Base-by-base conservation (phyloP, 2,113 vertebrate genomes). In the Polyodon spathula region DNA sequence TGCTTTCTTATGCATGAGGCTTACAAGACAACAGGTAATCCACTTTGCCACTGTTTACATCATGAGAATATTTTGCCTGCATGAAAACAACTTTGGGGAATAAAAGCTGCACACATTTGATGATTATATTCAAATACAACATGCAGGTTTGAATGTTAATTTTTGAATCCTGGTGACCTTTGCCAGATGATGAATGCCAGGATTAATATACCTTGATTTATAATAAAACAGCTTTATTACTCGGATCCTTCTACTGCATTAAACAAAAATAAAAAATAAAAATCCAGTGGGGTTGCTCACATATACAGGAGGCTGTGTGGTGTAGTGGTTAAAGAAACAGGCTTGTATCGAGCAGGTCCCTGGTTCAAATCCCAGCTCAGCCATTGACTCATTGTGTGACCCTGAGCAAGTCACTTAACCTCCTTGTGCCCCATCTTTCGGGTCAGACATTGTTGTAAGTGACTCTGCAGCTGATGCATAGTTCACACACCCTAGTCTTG, bases 21-120 rank as follows among this genome's bases (percentile, higher is more conserved):
- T 8, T 37, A 56, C 54, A 43, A 58, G 12, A 42, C 44, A 4
- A 0, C 1, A 51, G 41, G n/a, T 16, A n/a, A 0, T 60, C 39
- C 54, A 62, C 61, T 58, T 50, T 50, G 2, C 46, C 11, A 50
- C 7, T 40, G 37, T 8, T 0, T 39, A 48, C 54, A 51, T 59
- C 56, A 53, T 37, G 10, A 43, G 66, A 61, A 6, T 5, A 60
- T 63, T 39, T 66, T 61, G 54, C 41, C 40, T 75, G 65, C 6
- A 62, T 66, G 2, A 66, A 61, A 66, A 66, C 65, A 63, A 54
- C 50, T 54, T 58, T 1, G 12, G 40, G 58, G 55, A 75, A 73
- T 58, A 69, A 66, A 70, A 54, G 68, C 53, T 61, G 65, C 56
- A 56, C 43, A 2, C 1, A 50, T 50, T 5, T 50, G n/a, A 50